Conservation (phyloP, 92 coral and sea anemone species). For the Muricea muricata region DNA sequence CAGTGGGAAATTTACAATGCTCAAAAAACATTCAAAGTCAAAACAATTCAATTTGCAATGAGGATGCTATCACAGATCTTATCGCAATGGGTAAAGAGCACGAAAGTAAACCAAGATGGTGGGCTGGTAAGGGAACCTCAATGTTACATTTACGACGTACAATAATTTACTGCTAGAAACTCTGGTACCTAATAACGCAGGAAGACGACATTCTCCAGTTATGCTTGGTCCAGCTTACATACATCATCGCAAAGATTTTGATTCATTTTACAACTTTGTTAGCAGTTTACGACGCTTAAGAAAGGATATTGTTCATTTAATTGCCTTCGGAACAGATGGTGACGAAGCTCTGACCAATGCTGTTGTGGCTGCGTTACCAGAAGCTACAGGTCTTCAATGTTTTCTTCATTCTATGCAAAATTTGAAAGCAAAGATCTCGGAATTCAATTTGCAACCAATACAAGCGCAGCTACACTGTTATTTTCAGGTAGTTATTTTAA, state of each 20-base stretch:
- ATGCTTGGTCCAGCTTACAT: slow-evolving; percentile 52
- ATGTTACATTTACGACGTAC: slow-evolving; percentile 53
- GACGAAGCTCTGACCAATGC: slow-evolving; percentile 54
- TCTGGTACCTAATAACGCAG: slow-evolving; percentile 37
- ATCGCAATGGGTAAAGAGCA: slow-evolving; percentile 46
- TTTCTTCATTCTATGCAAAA: slow-evolving; percentile 55
- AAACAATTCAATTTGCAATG: background rate
- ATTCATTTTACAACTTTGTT: no score
- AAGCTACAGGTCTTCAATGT: slow-evolving; percentile 32
- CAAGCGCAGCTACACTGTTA: no score
- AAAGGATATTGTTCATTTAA: slow-evolving; percentile 26
- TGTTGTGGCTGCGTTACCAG: slow-evolving; percentile 31
- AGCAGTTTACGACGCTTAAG: slow-evolving; percentile 40
- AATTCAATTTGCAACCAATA: no score
- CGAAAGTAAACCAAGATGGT: slow-evolving; percentile 34
- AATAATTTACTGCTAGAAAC: slow-evolving; percentile 50
- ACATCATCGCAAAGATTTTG: no score
- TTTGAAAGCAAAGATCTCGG: slow-evolving; percentile 40
- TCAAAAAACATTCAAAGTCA: background rate
- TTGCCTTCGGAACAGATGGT: slow-evolving; percentile 59
- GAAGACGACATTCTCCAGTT: slow-evolving; percentile 46
- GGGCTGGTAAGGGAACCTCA: slow-evolving; percentile 37
- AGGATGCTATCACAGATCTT: slow-evolving; percentile 23
- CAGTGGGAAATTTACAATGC: no score
- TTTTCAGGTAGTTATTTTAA: no score